A percentile compares a stretch with the other conserved stretches of the same genome.
These are phyloP conservation scores for Tetraodon nigroviridis DNA, from an alignment of 2,113 vertebrate species.

Conservation along the genomic window DNA sequence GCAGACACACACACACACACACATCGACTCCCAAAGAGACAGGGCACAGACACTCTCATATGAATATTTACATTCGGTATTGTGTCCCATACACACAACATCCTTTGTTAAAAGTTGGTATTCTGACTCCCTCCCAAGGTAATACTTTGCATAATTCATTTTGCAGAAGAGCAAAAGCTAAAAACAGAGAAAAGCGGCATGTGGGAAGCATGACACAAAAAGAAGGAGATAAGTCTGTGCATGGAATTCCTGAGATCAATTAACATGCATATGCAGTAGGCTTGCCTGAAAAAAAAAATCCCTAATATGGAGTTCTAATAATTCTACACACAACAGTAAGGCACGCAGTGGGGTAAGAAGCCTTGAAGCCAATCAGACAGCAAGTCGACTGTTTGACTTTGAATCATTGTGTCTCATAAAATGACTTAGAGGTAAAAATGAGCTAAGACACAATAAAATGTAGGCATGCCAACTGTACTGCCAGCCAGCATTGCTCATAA, in stretches of 20 bases:
- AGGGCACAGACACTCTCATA: conserved; percentile 15
- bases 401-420: conserved; percentile 38
- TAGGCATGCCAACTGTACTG: conserved; percentile 16
- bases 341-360: conserved; percentile 35
- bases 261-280: conserved; percentile 64
- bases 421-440: conserved; percentile 33
- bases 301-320: conserved; percentile 48
- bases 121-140: conserved; percentile 71
- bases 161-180: conserved; percentile 60
- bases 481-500: conserved; percentile 14
- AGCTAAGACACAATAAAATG: conserved; percentile 20
- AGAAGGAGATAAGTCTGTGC: conserved; percentile 49
- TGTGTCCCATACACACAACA: conserved; percentile 45
- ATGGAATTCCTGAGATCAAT: conserved; percentile 50
- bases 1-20: conserved; percentile 24
- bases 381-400: conserved; percentile 54
- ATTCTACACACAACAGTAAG: conserved; percentile 35
- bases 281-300: conserved; percentile 29
- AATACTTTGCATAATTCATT: conserved; percentile 75
- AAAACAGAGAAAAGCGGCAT: conserved; percentile 63
- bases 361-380: conserved; percentile 35
- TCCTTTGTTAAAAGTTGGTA: conserved; percentile 74
- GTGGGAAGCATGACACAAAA: conserved; percentile 53
- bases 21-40: conserved; percentile 42
- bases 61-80: conserved; percentile 56